Percentiles rank a stretch among this genome's conserved stretches.
phyloP scores from a whole-genome alignment of 2,113 vertebrate species.

The Lophotis ruficrista region DNA sequence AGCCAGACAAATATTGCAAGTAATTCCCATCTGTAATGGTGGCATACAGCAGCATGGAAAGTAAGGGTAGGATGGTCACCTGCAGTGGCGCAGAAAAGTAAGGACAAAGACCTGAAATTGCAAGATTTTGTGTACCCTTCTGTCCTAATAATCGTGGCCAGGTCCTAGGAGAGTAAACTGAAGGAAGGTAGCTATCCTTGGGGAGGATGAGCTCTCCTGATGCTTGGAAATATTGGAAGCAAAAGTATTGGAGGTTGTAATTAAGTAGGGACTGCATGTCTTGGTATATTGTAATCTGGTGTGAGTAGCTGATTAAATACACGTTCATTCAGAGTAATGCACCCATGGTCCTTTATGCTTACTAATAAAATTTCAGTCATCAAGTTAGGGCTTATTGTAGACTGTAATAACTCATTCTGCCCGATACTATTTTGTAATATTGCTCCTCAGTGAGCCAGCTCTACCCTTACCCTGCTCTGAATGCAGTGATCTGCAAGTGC shows the following conservation, averaged over 20 bases:
- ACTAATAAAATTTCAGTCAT: constrained; percentile 32
- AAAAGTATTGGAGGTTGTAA: background rate
- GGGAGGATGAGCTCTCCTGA: background rate
- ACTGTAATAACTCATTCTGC: constrained; percentile 38
- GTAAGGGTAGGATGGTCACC: background rate
- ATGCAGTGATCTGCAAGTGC: background rate
- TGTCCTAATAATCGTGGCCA: background rate
- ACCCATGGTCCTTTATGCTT: background rate
- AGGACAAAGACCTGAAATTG: background rate
- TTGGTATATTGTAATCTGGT: background rate
- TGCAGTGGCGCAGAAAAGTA: background rate
- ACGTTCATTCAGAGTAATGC: background rate
- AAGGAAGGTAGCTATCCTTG: background rate
- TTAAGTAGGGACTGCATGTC: background rate
- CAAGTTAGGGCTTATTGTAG: background rate
- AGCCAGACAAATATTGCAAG: background rate
- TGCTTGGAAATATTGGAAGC: background rate
- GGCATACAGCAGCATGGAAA: background rate
- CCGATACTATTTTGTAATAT: background rate
- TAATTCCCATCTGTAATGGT: background rate
- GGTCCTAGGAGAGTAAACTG: background rate
- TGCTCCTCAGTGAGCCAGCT: background rate
- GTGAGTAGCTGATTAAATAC: constrained; percentile 26
- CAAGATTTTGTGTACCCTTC: background rate
- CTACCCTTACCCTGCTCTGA: background rate